Conservation (phyloP, 2,888 invertebrate species). For the Idaea dimidiata region DNA sequence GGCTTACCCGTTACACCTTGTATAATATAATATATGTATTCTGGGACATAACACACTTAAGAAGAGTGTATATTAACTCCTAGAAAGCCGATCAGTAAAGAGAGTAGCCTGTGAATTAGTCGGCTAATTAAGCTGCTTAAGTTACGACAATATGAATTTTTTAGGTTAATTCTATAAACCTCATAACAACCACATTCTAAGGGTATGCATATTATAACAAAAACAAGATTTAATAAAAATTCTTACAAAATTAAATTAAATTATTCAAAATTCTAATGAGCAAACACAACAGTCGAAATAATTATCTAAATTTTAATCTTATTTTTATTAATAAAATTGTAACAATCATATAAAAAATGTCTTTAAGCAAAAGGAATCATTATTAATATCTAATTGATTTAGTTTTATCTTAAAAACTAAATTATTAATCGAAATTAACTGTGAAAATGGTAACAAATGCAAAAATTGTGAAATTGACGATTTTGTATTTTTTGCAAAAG, state of each 20-base stretch:
- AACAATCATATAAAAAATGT: not conserved
- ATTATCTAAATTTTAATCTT: not conserved
- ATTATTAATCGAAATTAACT: not conserved
- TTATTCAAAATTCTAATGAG: not conserved
- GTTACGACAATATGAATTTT: too few relatives aligned
- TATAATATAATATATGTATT: too few relatives aligned
- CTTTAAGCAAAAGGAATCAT: not conserved
- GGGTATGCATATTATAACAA: too few relatives aligned
- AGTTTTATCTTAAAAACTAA: not conserved
- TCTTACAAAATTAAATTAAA: not conserved
- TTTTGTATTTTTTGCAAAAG: not conserved
- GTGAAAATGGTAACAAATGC: constrained; percentile 17
- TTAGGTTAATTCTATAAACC: too few relatives aligned
- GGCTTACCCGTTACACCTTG: too few relatives aligned
- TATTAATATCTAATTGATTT: not conserved
- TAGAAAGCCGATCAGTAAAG: too few relatives aligned
- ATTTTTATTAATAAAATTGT: not conserved
- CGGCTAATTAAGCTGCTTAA: too few relatives aligned
- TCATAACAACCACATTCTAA: too few relatives aligned
- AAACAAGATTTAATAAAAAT: not conserved
- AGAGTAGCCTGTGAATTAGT: too few relatives aligned
- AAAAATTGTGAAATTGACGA: constrained; percentile 11
- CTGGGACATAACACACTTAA: too few relatives aligned
- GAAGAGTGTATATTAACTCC: too few relatives aligned
- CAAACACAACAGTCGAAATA: not conserved